Evolutionary conservation across 2,797 vertebrate genomes (phyloP).

Genomic region (Coregonus suidteri): DNA sequence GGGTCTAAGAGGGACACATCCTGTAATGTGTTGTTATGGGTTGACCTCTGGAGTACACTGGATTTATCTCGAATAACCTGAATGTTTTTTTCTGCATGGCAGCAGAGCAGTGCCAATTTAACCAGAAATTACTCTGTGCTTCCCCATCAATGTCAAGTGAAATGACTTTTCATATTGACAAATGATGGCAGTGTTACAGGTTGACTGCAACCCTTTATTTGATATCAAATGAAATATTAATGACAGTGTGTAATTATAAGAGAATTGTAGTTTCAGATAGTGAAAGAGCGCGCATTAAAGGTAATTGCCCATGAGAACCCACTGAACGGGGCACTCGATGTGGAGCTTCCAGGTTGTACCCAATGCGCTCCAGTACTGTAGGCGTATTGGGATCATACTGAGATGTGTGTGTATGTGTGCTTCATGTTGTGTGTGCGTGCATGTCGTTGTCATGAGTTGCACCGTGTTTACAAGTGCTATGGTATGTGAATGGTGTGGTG

Average conservation of each 20-base stretch:
- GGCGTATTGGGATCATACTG: background rate
- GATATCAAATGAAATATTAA: background rate
- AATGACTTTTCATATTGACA: background rate
- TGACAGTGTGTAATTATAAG: background rate
- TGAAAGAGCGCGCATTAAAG: background rate
- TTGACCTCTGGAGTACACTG: background rate
- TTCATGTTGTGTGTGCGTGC: background rate
- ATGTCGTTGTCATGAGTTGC: no score
- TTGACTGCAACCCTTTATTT: background rate
- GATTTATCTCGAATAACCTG: background rate
- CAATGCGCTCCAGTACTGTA: background rate
- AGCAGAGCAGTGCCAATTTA: background rate
- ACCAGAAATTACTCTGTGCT: background rate
- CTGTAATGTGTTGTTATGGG: background rate
- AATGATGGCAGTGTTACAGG: background rate
- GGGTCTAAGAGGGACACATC: background rate
- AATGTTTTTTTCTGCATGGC: background rate
- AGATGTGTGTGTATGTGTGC: conserved; percentile 4
- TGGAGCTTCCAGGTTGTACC: background rate
- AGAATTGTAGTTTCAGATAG: background rate
- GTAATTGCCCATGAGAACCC: background rate
- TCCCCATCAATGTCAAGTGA: background rate
- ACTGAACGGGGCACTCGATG: background rate
- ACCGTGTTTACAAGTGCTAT: background rate
- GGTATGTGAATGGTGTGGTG: background rate